Evolutionary conservation across 2,113 vertebrate species (phyloP), one percentile per base, ranked within the genome.

Genomic region (Oceanodroma tethys): DNA sequence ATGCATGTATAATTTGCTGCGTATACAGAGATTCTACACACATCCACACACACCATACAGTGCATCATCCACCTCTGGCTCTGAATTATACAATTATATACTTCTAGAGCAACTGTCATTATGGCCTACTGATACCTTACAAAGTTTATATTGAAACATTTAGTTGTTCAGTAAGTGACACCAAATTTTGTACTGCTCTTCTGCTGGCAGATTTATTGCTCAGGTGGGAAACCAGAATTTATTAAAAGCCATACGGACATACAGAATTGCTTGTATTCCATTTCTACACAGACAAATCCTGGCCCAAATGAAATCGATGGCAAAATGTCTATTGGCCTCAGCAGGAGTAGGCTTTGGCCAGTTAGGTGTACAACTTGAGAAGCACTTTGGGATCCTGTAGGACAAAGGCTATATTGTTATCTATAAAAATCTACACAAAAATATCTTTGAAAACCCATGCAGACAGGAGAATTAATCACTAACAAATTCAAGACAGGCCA

Each of bases 181-280:
- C 45, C 73, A 82, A 91, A 91, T 65, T 94, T 52, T 62, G 30
- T 89, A 85, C 55, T 60, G 19, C 70, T 95, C 88, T 91, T 95
- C 86, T 94, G 91, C 94, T 92, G 76, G 94, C 93, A 95, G 93
- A 95, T 97, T 93, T 96, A 96, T 72, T 81, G 58, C 30, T 76
- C 36, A 87, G 60, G 65, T 94, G 86, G 94, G 95, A 89, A 95
- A 85, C 27, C 25, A 72, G 71, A 75, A 80, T 91, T 95, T 96
- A 95, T 93, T 92, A 75, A 94, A 95, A 70, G 52, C 76, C 83
- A 6, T 50, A 34, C 1, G 1, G 91, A 84, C 65, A 59, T 75
- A 74, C 60, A 75, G 86, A 89, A 86, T 72, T 87, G 19, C 60
- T 91, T 88, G 48, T 88, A 45, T 94, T 96, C 63, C 22, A 10